These are phyloP conservation scores for Manacus vitellinus DNA, from an alignment of 2,113 vertebrate species.

Conservation along the genomic window DNA sequence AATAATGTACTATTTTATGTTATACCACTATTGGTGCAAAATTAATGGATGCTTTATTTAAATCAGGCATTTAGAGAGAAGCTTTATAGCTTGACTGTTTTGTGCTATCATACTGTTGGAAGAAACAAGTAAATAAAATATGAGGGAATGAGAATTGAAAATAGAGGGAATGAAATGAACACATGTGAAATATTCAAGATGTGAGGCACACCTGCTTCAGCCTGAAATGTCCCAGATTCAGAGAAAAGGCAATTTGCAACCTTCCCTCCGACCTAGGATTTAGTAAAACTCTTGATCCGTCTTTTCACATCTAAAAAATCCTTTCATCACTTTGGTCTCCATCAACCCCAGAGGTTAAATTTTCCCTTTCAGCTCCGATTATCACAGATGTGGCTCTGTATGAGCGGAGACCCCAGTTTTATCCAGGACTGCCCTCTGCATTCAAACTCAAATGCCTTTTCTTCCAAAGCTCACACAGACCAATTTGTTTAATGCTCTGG, in stretches of 20 bases:
- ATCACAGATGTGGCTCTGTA: conserved; percentile 58
- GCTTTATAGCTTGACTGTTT: background rate
- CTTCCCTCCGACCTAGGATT: background rate
- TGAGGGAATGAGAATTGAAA: conserved; percentile 32
- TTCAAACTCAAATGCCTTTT: conserved; percentile 26
- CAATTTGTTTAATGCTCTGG: conserved; percentile 18
- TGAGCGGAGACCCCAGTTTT: background rate
- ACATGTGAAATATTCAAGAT: background rate
- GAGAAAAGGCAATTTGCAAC: conserved; percentile 33
- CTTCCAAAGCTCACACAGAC: background rate
- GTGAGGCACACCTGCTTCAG: conserved; percentile 34
- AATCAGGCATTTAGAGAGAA: conserved; percentile 44
- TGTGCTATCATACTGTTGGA: background rate
- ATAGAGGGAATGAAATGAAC: background rate
- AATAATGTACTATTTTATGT: conserved; percentile 30
- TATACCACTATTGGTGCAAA: conserved; percentile 23
- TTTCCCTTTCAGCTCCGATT: conserved; percentile 69
- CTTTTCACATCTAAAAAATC: conserved; percentile 45
- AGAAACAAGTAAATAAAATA: conserved; percentile 43
- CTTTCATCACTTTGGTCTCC: conserved; percentile 52
- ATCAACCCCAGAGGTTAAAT: conserved; percentile 53
- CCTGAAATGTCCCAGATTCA: conserved; percentile 4
- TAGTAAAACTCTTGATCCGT: conserved; percentile 40
- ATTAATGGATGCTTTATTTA: conserved; percentile 64
- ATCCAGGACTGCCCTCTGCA: background rate